Evolutionary conservation across 2,888 invertebrate species (phyloP), one percentile per base, ranked within the genome.

Genomic region (Dicyrtomina minuta): DNA sequence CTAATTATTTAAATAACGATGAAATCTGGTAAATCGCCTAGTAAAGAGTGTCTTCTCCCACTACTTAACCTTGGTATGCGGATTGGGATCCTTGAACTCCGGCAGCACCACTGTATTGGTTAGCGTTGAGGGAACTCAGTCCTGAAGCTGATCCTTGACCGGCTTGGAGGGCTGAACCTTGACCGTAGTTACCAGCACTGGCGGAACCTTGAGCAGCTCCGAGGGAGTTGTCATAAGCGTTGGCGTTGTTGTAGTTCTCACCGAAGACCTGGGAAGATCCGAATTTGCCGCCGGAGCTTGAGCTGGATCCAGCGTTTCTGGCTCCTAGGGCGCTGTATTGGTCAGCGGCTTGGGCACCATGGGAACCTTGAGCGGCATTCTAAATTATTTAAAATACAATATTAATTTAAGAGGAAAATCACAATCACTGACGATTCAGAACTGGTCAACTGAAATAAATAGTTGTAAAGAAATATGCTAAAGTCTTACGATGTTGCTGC

Each of bases 181-280:
- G 46, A 13, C 74, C 74, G 33, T 70, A 60, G 12, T 39, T 13
- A 13, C 60, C 43, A 43, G 44, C 61, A 62, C 72, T 72, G 12
- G n/a, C 60, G 15, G 49, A 68, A n/a, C 46, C 68, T 12, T 49
- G 66, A 24, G 68, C 70, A 41, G 70, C 33, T 44, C 66, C 64
- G 64, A 49, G 62, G 20, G 39, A 41, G 49, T 67, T 33, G 46
- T 76, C 74, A 46, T 72, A 71, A 26, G 65, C 64, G 46, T 71
- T 67, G 49, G 43, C 55, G 22, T 59, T 62, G 26, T 71, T 74
- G 51, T 66, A 59, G 60, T 43, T 66, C n/a, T 74, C 76, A 10
- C 74, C 76, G 65, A 44, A 76, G 22, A 51, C 71, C 24, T 51
- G 53, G 17, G 51, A 44, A 1, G 55, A 41, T 13, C 76, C 75